phyloP scores from a whole-genome alignment of 2,113 vertebrate genomes.

The Petrocephalus zakoni region DNA sequence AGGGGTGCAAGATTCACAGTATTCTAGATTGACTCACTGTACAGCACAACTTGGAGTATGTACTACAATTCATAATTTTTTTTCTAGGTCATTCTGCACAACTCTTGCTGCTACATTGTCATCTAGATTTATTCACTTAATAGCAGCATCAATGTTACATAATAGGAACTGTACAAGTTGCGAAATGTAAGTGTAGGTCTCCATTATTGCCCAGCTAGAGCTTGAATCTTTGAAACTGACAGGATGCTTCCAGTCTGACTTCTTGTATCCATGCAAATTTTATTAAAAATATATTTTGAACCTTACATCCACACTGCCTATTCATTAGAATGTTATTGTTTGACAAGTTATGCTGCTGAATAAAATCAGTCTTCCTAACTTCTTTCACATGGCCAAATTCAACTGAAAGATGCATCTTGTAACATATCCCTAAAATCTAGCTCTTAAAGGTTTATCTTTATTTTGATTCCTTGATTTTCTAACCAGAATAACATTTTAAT shows the following conservation, averaged over 20 bases:
- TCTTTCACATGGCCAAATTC: neutral
- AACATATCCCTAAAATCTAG: neutral
- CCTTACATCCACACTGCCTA: neutral
- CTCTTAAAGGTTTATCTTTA: neutral
- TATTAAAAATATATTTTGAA: slow-evolving; percentile 8
- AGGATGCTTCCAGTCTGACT: neutral
- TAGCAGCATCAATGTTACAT: neutral
- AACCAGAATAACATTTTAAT: neutral
- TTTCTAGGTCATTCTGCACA: neutral
- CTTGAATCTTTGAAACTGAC: neutral
- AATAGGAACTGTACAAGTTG: neutral
- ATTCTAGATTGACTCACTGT: neutral
- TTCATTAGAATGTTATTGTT: neutral
- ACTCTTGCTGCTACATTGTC: neutral
- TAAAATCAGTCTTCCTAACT: neutral
- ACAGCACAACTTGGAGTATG: neutral
- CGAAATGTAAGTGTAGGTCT: neutral
- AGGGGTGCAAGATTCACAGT: neutral
- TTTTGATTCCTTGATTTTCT: neutral
- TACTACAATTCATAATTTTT: neutral
- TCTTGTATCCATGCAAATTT: neutral
- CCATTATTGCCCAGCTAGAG: neutral
- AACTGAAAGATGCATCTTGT: neutral
- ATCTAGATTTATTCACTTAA: neutral
- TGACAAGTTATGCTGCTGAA: neutral